These are phyloP conservation scores for Botia almorhae DNA, from an alignment of 2,797 vertebrate species.

Conservation along the genomic window DNA sequence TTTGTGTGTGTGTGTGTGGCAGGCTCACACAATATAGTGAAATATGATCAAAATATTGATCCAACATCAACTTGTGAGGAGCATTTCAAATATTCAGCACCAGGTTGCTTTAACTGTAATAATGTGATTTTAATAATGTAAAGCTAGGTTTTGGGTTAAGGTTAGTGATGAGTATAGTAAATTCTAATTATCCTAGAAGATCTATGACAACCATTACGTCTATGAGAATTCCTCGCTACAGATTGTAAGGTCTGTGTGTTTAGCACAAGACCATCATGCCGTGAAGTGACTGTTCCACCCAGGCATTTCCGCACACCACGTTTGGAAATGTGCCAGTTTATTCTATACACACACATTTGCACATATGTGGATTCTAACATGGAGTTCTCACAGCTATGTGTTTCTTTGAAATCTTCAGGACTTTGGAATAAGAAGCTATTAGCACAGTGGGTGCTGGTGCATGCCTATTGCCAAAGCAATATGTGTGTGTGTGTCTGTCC, in stretches of 20 bases:
- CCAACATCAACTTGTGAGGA: too few relatives aligned
- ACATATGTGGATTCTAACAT: conserved; percentile 35
- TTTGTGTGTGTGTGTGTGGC: not conserved
- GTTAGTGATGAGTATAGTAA: too few relatives aligned
- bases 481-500: conserved; percentile 19
- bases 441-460: conserved; percentile 16
- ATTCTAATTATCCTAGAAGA: too few relatives aligned
- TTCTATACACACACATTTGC: conserved; percentile 3
- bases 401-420: conserved; percentile 40
- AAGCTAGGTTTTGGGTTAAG: too few relatives aligned
- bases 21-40: too few relatives aligned
- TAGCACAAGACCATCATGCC: conserved; percentile 6
- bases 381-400: conserved; percentile 17
- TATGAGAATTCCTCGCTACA: too few relatives aligned
- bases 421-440: conserved; percentile 26
- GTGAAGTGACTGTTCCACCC: conserved; percentile 21
- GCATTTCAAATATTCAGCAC: too few relatives aligned
- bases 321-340: conserved; percentile 24
- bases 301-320: conserved; percentile 32
- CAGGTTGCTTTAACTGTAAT: too few relatives aligned
- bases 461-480: conserved; percentile 3
- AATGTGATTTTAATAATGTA: too few relatives aligned
- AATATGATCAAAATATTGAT: too few relatives aligned
- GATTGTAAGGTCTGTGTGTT: not conserved
- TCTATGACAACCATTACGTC: too few relatives aligned